Conservation (phyloP, 2,113 vertebrate genomes). For the Callospermophilus lateralis region DNA sequence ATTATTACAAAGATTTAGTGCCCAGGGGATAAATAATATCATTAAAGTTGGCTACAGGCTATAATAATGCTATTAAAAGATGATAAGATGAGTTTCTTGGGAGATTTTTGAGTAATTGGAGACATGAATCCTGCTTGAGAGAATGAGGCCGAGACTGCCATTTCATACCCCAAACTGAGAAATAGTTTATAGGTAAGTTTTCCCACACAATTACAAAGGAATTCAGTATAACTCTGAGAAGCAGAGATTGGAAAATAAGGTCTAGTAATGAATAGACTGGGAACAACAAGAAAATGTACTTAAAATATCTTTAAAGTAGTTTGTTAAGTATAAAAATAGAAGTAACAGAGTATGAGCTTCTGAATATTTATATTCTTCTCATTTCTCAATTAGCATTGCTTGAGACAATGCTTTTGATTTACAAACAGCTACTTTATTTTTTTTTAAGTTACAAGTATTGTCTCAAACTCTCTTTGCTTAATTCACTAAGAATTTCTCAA, state of each 20-base stretch:
- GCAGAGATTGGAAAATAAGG: background rate
- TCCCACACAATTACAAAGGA: background rate
- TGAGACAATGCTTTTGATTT: background rate
- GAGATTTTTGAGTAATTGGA: conserved; percentile 44
- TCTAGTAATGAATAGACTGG: background rate
- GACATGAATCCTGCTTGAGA: background rate
- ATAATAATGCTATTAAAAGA: background rate
- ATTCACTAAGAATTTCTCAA: background rate
- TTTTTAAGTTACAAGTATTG: background rate
- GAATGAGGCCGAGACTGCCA: background rate
- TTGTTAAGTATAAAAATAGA: background rate
- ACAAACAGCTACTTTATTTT: background rate
- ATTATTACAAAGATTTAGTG: conserved; percentile 18
- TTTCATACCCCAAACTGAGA: background rate
- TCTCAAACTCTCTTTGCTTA: background rate
- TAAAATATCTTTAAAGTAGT: conserved; percentile 35
- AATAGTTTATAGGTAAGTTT: background rate
- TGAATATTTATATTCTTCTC: conserved; percentile 34
- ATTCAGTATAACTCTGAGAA: background rate
- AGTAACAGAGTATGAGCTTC: background rate
- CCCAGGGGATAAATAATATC: background rate
- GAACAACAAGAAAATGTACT: background rate
- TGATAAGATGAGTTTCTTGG: conserved; percentile 31
- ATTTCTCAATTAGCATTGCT: background rate
- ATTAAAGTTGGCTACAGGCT: background rate